Evolutionary conservation across 2,797 vertebrate genomes (phyloP), one percentile per base, ranked within the genome.

Genomic region (Sparidentex hasta): DNA sequence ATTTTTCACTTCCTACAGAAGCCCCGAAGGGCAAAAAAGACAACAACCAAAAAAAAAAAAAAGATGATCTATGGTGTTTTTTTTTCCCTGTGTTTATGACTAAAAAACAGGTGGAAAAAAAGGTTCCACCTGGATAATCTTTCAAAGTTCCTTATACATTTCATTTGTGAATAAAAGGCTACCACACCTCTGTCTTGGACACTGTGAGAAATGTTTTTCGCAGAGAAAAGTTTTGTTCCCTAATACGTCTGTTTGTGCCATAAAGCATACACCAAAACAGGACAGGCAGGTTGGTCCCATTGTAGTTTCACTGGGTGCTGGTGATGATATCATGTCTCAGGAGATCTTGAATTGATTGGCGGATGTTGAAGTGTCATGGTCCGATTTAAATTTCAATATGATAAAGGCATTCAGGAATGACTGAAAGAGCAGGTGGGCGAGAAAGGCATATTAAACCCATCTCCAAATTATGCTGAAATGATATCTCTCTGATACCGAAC

Each of bases 401-500:
- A 59, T 25, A 51, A 58, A 33, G 64, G 20, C 5, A 17, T 59
- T 43, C 67, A 50, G 50, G 17, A 46, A 25, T 63, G n/a, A 62
- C 5, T 17, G 16, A n/a, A n/a, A 38, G 52, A 41, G 38, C 47
- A 33, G 20, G 46, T 57, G 65, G 47, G 21, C 65, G 47, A 65
- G 25, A 55, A 13, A 13, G 52, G 25, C 38, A 38, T 0, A 70
- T 50, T 52, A 64, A 62, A 38, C 46, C 12, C 41, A 59, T 56
- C 64, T 25, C 57, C 16, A 46, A 58, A 50, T 43, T 23, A 41
- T 69, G 65, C 50, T 58, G 50, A 64, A 71, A 62, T 50, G 62
- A 16, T 7, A 43, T 51, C 43, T 71, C 11, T n/a, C 38, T 52
- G 23, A 66, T 65, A 59, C 18, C 29, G 65, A 7, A 17, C 12